These are phyloP conservation scores for Biston stratarius DNA, from an alignment of 2,888 invertebrate species.

Conservation along the genomic window DNA sequence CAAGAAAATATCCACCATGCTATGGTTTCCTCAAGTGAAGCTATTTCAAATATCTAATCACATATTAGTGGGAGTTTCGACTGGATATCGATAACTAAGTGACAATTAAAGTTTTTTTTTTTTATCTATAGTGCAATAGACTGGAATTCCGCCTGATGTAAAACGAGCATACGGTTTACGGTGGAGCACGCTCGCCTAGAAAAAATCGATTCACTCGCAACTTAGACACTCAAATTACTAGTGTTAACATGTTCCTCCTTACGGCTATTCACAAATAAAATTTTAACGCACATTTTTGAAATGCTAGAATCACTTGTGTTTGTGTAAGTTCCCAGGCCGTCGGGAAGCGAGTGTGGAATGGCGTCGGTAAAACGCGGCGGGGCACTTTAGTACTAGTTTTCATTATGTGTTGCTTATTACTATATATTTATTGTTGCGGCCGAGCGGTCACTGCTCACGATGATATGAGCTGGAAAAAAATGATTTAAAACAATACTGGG, in stretches of 20 bases:
- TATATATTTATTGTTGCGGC: conserved; percentile 78
- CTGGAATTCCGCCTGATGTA: too few species aligned
- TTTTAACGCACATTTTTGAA: neutral
- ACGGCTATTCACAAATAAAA: neutral
- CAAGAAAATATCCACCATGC: too few species aligned
- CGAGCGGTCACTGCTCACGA: conserved; percentile 84
- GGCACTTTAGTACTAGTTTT: conserved; percentile 67
- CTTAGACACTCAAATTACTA: too few species aligned
- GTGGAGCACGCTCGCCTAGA: too few species aligned
- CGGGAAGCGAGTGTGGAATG: neutral
- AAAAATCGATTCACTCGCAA: too few species aligned
- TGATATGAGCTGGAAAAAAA: conserved; percentile 80
- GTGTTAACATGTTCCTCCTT: neutral
- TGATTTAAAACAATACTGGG: neutral
- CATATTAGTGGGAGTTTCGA: too few species aligned
- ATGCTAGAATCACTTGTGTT: neutral
- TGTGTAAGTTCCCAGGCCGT: neutral
- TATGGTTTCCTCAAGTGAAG: too few species aligned
- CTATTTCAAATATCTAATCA: too few species aligned
- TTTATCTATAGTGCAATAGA: too few species aligned
- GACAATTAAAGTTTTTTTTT: too few species aligned
- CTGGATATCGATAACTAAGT: too few species aligned
- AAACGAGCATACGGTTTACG: too few species aligned
- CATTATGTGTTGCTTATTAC: conserved; percentile 78
- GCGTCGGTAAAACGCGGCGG: conserved; percentile 50